These are phyloP conservation scores for Oscheius sp. DNA, from an alignment of 2,888 invertebrate genomes.

Conservation along the genomic window DNA sequence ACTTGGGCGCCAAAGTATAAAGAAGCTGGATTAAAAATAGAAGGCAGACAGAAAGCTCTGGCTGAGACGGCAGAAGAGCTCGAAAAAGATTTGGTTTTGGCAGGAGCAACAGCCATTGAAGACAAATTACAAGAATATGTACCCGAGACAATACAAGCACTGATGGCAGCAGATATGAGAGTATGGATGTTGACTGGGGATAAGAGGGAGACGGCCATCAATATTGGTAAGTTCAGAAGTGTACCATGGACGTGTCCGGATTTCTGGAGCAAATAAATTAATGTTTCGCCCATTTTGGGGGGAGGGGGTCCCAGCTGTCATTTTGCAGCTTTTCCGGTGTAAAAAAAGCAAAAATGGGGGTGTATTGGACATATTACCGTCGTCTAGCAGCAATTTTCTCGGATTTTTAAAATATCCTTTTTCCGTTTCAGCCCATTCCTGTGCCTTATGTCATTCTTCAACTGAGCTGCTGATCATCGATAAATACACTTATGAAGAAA, in stretches of 20 bases:
- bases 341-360: no score
- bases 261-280: no score
- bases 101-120: conserved; percentile 97
- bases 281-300: no score
- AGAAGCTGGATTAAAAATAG: conserved; percentile 85
- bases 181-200: conserved; percentile 99
- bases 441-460: conserved; percentile 59
- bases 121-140: conserved; percentile 93
- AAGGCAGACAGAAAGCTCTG: conserved; percentile 87
- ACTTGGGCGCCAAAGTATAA: conserved; percentile 89
- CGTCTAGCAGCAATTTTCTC: neutral
- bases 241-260: no score
- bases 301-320: no score
- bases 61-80: conserved; percentile 92
- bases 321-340: no score
- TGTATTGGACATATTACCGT: neutral
- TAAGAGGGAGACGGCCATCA: conserved; percentile 99
- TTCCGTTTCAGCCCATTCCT: conserved; percentile 68
- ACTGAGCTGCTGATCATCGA: conserved; percentile 66
- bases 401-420: no score
- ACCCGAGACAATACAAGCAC: conserved; percentile 92
- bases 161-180: conserved; percentile 91
- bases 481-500: conserved; percentile 67
- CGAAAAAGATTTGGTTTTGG: conserved; percentile 86
- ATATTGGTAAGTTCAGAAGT: conserved; percentile 82